Percentiles rank a stretch among this genome's conserved stretches.
These are phyloP conservation scores for Choloepus didactylus DNA, from an alignment of 2,797 vertebrate genomes.

Conservation along the genomic window DNA sequence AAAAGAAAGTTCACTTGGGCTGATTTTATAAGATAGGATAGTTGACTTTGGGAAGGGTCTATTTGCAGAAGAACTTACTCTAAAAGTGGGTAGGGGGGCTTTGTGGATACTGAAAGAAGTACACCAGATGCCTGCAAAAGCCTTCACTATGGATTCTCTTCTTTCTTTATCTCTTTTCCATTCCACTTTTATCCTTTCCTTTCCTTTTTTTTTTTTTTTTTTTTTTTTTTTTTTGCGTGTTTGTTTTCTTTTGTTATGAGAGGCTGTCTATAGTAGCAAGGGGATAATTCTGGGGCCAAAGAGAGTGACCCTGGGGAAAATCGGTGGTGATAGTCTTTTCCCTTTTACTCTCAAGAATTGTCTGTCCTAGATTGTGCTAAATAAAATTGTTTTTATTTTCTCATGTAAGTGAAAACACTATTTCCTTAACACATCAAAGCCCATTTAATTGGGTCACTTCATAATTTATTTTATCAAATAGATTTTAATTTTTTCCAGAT, in stretches of 20 bases:
- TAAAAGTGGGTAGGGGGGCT: background rate
- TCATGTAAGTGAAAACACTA: slow-evolving; percentile 77
- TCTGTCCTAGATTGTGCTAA: slow-evolving; percentile 67
- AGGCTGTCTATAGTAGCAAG: background rate
- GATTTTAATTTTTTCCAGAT: slow-evolving; percentile 80
- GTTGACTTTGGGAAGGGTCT: background rate
- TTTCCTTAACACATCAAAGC: slow-evolving; percentile 80
- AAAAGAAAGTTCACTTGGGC: background rate
- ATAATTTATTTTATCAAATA: slow-evolving; percentile 82
- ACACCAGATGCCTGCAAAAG: background rate
- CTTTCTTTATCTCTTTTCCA: background rate
- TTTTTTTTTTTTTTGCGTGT: background rate
- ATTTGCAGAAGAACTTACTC: background rate
- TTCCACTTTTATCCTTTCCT: background rate
- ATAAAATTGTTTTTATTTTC: slow-evolving; percentile 66
- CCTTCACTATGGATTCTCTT: background rate
- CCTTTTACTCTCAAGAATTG: slow-evolving; percentile 29
- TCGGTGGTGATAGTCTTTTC: background rate
- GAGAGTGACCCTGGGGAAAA: background rate
- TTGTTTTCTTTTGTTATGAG: background rate
- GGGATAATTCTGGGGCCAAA: background rate
- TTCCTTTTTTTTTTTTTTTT: background rate
- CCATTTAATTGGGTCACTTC: slow-evolving; percentile 74
- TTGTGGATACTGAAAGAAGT: background rate
- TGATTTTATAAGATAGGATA: background rate